These are phyloP conservation scores for Holacanthella duospinosa DNA, from an alignment of 2,888 invertebrate genomes.

Conservation along the genomic window DNA sequence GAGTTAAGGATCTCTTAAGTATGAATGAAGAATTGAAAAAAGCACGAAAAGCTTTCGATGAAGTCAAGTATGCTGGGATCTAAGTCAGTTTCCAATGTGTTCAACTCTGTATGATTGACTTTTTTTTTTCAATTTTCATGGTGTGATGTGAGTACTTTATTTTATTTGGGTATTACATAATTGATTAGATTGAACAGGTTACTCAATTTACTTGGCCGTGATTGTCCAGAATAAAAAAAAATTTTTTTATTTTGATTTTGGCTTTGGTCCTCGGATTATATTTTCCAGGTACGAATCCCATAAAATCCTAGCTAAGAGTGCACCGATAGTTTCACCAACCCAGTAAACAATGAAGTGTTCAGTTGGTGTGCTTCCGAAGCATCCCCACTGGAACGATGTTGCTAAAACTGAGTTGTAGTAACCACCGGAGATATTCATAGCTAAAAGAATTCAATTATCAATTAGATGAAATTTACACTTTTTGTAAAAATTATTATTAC, in stretches of 20 bases:
- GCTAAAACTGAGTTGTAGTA: background rate
- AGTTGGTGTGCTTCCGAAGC: background rate
- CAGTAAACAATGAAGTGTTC: constrained; percentile 1
- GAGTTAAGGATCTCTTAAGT: constrained; percentile 89
- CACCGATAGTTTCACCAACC: background rate
- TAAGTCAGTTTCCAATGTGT: constrained; percentile 13
- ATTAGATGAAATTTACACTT: background rate
- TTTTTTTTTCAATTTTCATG: background rate
- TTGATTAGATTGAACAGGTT: too few relatives aligned
- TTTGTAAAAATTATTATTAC: background rate
- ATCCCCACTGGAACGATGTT: background rate
- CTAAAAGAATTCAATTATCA: background rate
- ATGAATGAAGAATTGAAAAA: constrained; percentile 99
- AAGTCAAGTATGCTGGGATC: constrained; percentile 44
- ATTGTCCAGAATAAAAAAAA: background rate
- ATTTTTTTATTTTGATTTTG: background rate
- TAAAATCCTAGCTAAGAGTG: background rate
- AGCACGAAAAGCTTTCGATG: constrained; percentile 98
- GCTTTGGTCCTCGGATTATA: background rate
- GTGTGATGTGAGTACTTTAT: background rate
- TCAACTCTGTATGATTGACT: background rate
- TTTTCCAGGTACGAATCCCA: too few relatives aligned
- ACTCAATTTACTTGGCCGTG: background rate
- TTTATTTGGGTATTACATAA: too few relatives aligned
- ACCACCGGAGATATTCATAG: background rate